Evolutionary conservation across 2,797 vertebrate species (phyloP), one percentile per base, ranked within the genome.

Genomic region (Bovichtus diacanthus): DNA sequence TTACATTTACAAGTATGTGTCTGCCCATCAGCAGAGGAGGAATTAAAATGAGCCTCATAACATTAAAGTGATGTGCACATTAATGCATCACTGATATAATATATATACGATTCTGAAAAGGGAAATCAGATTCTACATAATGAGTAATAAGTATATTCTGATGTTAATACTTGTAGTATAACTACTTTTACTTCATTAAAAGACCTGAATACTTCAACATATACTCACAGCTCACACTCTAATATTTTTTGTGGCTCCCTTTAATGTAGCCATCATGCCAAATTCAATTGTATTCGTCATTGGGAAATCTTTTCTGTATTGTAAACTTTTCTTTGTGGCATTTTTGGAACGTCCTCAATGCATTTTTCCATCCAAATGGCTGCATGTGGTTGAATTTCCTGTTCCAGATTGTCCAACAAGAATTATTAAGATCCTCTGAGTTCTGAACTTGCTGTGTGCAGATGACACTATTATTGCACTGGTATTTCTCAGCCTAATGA

Each of bases 401-500:
- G 55, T 18, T 68, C 31, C 63, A 64, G n/a, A 81, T 31, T 50
- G 56, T 53, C 74, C 69, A 12, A 36, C 61, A 74, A 63, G 59
- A 11, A 25, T 53, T 18, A 75, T 58, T 15, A 71, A 68, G 73
- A 81, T 8, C 6, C 31, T 70, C 9, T 11, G 71, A 56, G 70
- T 56, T 56, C 29, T 76, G 46, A 82, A 64, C 43, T 66, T 36
- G 77, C 71, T 3, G 44, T 21, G 55, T 44, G 75, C 67, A 65
- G 83, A 86, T 73, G 76, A 83, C 84, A 85, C 71, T 66, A 53
- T 86, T 86, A 86, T 84, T 88, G 88, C 88, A 58, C 63, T 76
- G 87, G 56, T 87, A 78, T 87, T 88, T 88, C 88, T 87, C 86
- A 83, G 72, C 88, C 84, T 85, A 84, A 88, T 89, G 81, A 91